phyloP scores from a whole-genome alignment of 2,113 vertebrate species.

The Rhineura floridana region DNA sequence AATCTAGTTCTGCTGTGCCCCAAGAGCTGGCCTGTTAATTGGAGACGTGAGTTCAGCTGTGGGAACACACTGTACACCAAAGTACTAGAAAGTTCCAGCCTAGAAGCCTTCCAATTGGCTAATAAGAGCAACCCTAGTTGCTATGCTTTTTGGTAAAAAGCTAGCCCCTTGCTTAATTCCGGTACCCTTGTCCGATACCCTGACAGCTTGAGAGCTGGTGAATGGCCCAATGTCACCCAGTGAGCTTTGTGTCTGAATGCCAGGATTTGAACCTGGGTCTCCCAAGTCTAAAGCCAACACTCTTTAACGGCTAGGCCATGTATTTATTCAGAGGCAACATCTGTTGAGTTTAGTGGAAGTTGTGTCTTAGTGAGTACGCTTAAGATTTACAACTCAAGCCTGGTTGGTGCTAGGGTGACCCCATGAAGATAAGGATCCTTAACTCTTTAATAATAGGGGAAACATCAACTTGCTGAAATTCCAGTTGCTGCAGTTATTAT shows the following conservation, averaged over 20 bases:
- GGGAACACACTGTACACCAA: too few relatives aligned
- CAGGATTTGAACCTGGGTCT: neutral
- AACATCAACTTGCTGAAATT: neutral
- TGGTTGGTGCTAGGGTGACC: neutral
- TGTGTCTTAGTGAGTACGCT: neutral
- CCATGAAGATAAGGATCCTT: neutral
- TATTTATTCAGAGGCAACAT: neutral
- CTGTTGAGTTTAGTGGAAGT: neutral
- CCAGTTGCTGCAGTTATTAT: neutral
- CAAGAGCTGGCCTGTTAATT: too few relatives aligned
- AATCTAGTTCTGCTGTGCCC: too few relatives aligned
- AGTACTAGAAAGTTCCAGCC: too few relatives aligned
- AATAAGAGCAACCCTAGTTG: too few relatives aligned
- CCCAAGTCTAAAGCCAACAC: neutral
- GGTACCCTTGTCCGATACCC: too few relatives aligned
- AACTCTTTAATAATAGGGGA: too few relatives aligned
- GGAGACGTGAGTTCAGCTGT: too few relatives aligned
- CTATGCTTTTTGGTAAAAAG: too few relatives aligned
- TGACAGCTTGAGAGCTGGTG: neutral
- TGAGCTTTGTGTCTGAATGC: neutral
- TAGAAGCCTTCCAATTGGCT: too few relatives aligned
- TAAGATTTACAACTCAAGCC: too few relatives aligned
- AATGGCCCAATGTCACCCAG: neutral
- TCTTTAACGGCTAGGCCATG: neutral
- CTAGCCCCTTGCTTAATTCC: too few relatives aligned